Percentiles rank a stretch among this genome's conserved stretches.
phyloP scores from a whole-genome alignment of 2,888 invertebrate genomes.

The Conus canariensis region DNA sequence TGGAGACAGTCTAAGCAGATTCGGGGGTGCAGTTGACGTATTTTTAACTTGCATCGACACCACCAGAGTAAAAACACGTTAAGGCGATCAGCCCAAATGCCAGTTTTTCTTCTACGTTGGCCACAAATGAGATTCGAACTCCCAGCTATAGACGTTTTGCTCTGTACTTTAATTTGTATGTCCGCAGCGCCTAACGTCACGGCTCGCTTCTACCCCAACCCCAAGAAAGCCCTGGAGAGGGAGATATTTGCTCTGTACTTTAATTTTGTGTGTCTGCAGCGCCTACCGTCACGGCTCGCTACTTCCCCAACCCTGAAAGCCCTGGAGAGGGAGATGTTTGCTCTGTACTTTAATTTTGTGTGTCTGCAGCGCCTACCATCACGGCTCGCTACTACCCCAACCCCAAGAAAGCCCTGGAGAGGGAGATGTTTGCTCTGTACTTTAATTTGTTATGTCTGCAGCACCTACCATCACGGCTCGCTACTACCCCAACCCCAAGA shows the following conservation, averaged over 20 bases:
- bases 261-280: too few species aligned
- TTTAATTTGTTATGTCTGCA: slow-evolving; percentile 33
- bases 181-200: slow-evolving; percentile 56
- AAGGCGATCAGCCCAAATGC: too few species aligned
- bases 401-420: slow-evolving; percentile 50
- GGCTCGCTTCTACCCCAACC: slow-evolving; percentile 55
- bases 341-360: too few species aligned
- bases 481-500: slow-evolving; percentile 52
- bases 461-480: slow-evolving; percentile 58
- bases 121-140: too few species aligned
- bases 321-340: slow-evolving; percentile 58
- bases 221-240: slow-evolving; percentile 52
- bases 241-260: slow-evolving; percentile 59
- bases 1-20: too few species aligned
- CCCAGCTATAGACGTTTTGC: too few species aligned
- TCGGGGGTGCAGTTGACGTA: too few species aligned
- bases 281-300: slow-evolving; percentile 58
- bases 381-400: slow-evolving; percentile 57
- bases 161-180: too few species aligned
- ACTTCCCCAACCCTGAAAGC: slow-evolving; percentile 49
- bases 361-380: slow-evolving; percentile 55
- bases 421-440: slow-evolving; percentile 42
- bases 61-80: too few species aligned
- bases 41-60: too few species aligned
- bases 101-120: too few species aligned